These are phyloP conservation scores for Sebastes alutus DNA, from an alignment of 2,797 vertebrate species.

Conservation along the genomic window DNA sequence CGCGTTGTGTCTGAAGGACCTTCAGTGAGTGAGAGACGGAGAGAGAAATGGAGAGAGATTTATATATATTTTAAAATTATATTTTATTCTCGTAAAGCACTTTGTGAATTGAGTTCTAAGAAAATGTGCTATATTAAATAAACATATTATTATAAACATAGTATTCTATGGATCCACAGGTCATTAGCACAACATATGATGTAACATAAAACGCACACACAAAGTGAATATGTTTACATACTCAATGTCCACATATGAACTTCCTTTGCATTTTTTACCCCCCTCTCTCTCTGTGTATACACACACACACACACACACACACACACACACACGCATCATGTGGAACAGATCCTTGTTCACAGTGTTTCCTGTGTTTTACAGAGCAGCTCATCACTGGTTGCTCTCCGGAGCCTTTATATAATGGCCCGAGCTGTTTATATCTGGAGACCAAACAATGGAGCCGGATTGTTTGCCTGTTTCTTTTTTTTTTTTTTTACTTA, in stretches of 20 bases:
- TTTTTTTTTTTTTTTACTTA: conserved; percentile 30
- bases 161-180: neutral
- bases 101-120: no score
- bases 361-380: conserved; percentile 80
- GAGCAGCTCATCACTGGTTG: conserved; percentile 69
- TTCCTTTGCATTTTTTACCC: conserved; percentile 29
- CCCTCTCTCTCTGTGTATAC: conserved; percentile 8
- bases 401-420: conserved; percentile 73
- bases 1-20: no score
- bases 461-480: conserved; percentile 67
- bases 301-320: neutral
- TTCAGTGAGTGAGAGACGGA: no score
- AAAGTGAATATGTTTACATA: neutral
- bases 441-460: conserved; percentile 69
- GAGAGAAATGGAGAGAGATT: no score
- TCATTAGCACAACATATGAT: neutral
- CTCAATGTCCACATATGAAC: conserved; percentile 46
- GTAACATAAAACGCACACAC: neutral
- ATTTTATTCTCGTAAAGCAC: no score
- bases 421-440: conserved; percentile 73
- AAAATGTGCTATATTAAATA: no score
- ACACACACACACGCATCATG: conserved; percentile 56
- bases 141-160: no score
- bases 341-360: conserved; percentile 75
- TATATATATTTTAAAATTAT: no score